These are phyloP conservation scores for Pogonus chalceus DNA, from an alignment of 1,140 invertebrate species.

Conservation along the genomic window DNA sequence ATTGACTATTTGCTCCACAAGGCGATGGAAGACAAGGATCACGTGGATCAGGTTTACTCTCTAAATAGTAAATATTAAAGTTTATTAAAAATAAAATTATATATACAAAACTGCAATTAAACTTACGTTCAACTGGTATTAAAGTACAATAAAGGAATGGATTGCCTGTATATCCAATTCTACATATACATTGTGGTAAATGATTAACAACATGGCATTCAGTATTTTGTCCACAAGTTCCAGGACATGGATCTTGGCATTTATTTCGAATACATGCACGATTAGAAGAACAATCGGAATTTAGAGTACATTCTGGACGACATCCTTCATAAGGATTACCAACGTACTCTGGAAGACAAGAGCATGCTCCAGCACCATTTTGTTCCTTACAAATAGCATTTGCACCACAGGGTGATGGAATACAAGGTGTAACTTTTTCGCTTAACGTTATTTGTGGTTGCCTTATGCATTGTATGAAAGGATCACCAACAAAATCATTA, in stretches of 20 bases:
- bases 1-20: constrained; percentile 71
- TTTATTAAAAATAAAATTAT: constrained; percentile 11
- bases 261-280: constrained; percentile 57
- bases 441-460: constrained; percentile 27
- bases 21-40: constrained; percentile 69
- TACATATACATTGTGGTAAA: constrained; percentile 58
- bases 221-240: constrained; percentile 61
- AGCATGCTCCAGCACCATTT: constrained; percentile 54
- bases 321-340: constrained; percentile 71
- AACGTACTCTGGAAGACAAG: constrained; percentile 57
- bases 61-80: too few species aligned
- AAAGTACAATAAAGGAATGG: constrained; percentile 49
- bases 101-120: constrained; percentile 11
- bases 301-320: constrained; percentile 52
- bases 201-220: constrained; percentile 64
- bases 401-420: constrained; percentile 58
- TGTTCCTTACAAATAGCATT: constrained; percentile 62
- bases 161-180: constrained; percentile 58
- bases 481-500: constrained; percentile 43
- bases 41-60: constrained; percentile 24
- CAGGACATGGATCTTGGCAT: constrained; percentile 63
- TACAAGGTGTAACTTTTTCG: constrained; percentile 46
- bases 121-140: constrained; percentile 42
- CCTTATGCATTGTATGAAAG: constrained; percentile 42
- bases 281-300: constrained; percentile 57